Base-by-base conservation (phyloP, 2,888 invertebrate genomes). In the Drosophila kuntzei region DNA sequence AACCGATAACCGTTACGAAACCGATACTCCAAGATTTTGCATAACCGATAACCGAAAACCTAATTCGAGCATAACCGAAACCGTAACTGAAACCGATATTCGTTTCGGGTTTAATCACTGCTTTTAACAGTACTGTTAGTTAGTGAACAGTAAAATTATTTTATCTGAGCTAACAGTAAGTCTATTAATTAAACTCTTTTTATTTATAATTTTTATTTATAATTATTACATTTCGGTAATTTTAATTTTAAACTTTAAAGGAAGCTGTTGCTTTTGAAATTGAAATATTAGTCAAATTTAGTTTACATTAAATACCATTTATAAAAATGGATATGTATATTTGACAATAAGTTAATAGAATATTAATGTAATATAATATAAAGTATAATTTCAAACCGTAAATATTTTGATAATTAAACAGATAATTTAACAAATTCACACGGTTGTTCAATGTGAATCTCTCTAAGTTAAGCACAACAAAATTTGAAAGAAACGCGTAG, bases 401-500 rank as follows among this genome's bases (percentile, higher is more conserved):
- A n/a, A n/a, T n/a, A n/a, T n/a, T n/a, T n/a, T n/a, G n/a, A n/a
- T n/a, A n/a, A n/a, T n/a, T n/a, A n/a, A n/a, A n/a, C n/a, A n/a
- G n/a, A n/a, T n/a, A n/a, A n/a, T n/a, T 16, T 27, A 27, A 46
- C 18, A 32, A 22, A 11, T 14, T 41, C 39, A 14, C 11, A 22
- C 2, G 39, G n/a, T 18, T 27, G 3, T 18, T 2, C 3, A 27
- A 9, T 18, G 18, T 3, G n/a, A 3, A 20, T 0, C 12, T 11
- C 12, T 18, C 20, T 0, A 3, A 20, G 29, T 6, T 47, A 6
- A 12, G 46, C 29, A 29, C 11, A 14, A 8, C 8, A 20, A 41
- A 41, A 14, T 41, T 54, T 54, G 41, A 20, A 32, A 6, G 20
- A 32, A 53, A 9, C 29, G 12, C 27, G 12, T 4, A 41, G 53